These are phyloP conservation scores for Oikopleura albicans DNA, from an alignment of 23 tunicate species.

Conservation along the genomic window DNA sequence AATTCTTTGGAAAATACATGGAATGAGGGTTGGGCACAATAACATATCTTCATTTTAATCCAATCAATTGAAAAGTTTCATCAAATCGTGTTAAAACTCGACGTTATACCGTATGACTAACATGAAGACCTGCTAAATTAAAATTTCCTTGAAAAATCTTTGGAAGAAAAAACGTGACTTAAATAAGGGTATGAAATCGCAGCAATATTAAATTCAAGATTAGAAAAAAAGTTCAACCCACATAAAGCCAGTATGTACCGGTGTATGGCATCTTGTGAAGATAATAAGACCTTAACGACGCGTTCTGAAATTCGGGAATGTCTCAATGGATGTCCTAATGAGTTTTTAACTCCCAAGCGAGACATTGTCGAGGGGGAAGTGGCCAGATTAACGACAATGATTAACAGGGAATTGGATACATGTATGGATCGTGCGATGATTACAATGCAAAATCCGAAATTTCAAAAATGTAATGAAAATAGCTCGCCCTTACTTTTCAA, in stretches of 20 bases:
- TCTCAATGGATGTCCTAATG: constrained; percentile 19
- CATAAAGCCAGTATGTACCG: not conserved
- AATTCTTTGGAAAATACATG: not conserved
- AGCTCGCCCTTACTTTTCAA: no score
- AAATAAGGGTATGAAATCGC: no score
- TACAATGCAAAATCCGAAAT: not conserved
- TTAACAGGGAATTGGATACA: not conserved
- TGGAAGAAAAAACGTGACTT: no score
- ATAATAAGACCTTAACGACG: not conserved
- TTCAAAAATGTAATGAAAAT: not conserved
- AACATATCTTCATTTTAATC: no score
- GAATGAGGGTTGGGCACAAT: not conserved
- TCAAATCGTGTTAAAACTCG: no score
- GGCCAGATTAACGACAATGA: not conserved
- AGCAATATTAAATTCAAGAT: no score
- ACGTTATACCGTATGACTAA: no score
- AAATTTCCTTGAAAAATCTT: no score
- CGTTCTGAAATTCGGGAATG: not conserved
- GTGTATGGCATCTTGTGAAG: not conserved
- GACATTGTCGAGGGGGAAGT: constrained; percentile 2
- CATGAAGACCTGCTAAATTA: no score
- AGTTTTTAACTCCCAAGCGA: not conserved
- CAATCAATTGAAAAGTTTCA: no score
- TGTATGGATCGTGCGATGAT: not conserved
- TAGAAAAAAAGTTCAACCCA: no score